These are phyloP conservation scores for Hemicordylus capensis DNA, from an alignment of 2,113 vertebrate species.

Conservation along the genomic window DNA sequence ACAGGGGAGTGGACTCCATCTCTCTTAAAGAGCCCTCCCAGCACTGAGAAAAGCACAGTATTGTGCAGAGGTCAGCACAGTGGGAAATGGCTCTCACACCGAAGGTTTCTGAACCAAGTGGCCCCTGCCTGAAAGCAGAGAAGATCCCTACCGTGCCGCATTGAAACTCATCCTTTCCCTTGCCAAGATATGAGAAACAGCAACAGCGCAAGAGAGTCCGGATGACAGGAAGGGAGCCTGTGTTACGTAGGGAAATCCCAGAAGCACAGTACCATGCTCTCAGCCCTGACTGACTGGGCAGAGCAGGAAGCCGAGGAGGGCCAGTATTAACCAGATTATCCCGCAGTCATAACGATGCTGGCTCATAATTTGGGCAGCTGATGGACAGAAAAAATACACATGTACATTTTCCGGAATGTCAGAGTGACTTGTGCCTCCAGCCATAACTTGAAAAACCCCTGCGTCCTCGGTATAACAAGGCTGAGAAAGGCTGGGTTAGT, in stretches of 20 bases:
- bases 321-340: neutral
- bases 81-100: too few species aligned
- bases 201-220: neutral
- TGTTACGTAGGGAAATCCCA: neutral
- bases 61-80: too few species aligned
- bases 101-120: too few species aligned
- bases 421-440: neutral
- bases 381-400: neutral
- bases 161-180: too few species aligned
- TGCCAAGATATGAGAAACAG: neutral
- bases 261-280: neutral
- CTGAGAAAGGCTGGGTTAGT: neutral
- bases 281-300: neutral
- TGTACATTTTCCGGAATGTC: neutral
- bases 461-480: neutral
- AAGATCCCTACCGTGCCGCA: too few species aligned
- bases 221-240: neutral
- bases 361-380: too few species aligned
- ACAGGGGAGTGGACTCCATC: too few species aligned
- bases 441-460: neutral
- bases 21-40: too few species aligned
- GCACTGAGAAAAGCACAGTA: too few species aligned
- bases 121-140: too few species aligned
- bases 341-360: neutral
- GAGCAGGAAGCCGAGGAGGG: too few species aligned